Base-by-base conservation (phyloP, 2,797 vertebrate species). In the Nannoperca australis region DNA sequence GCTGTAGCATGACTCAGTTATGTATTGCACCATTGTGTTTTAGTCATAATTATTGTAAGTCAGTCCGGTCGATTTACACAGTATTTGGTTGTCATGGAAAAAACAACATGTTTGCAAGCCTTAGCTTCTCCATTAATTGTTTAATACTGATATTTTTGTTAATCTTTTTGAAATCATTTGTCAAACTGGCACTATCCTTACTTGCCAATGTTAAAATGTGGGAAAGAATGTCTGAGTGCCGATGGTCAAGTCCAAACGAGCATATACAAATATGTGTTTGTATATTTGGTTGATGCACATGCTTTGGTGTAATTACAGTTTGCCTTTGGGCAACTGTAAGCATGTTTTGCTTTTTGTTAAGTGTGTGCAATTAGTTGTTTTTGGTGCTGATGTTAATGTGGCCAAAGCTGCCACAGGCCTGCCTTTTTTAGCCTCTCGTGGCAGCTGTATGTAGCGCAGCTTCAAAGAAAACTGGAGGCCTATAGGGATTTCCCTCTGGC, bases 401-500 rank as follows among this genome's bases (percentile, higher is more conserved):
- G 79, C 66, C 62, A 18, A 72, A 75, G 73, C 72, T 67, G 78
- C 81, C 82, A 62, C 73, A 11, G 62, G 58, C 67, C 77, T 58
- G 73, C 17, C 62, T 76, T 60, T 85, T 85, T 84, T 79, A 85
- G 79, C 79, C 73, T 78, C 81, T 64, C 5, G 15, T 75, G 83
- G 81, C 85, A 77, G 82, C 85, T 87, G 89, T 75, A 15, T 83
- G 84, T 62, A 83, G 79, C 61, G 20, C 59, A 17, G 82, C 91
- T 92, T 93, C 90, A 94, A 93, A 95, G 87, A 56, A 77, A 72
- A 71, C 51, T 34, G 5, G 38, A 69, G 82, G 85, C 80, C 91
- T 82, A 20, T 60, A 78, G 92, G 91, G 93, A 93, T 92, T 92
- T 90, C 83, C 78, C 72, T 90, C 78, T 90, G 85, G 87, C 85